Percentiles rank a stretch among this genome's conserved stretches.
phyloP scores from a whole-genome alignment of 1,140 invertebrate species.

The Drosophila persimilis region DNA sequence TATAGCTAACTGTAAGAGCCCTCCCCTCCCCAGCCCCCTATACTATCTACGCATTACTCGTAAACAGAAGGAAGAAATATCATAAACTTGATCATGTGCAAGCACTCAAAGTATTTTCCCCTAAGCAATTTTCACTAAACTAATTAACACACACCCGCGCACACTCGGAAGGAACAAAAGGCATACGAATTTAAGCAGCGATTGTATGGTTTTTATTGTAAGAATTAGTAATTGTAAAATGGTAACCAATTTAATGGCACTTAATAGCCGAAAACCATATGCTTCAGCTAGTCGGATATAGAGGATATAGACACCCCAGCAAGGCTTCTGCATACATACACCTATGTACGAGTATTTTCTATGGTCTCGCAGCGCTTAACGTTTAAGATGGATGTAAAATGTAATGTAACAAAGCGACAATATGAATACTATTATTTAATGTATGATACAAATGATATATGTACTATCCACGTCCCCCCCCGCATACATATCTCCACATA shows the following conservation, averaged over 20 bases:
- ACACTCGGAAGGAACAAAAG: slow-evolving; percentile 29
- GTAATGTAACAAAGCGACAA: slow-evolving; percentile 78
- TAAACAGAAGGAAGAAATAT: slow-evolving; percentile 47
- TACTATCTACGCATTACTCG: slow-evolving; percentile 38
- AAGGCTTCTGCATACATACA: slow-evolving; percentile 54
- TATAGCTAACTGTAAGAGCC: slow-evolving; percentile 37
- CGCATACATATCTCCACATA: slow-evolving; percentile 59
- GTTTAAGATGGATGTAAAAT: slow-evolving; percentile 71
- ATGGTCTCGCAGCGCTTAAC: slow-evolving; percentile 59
- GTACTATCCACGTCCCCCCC: slow-evolving; percentile 15
- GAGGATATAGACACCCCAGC: slow-evolving; percentile 45
- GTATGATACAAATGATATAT: slow-evolving; percentile 56
- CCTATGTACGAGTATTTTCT: slow-evolving; percentile 51
- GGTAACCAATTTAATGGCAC: slow-evolving; percentile 49
- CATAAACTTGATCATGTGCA: slow-evolving; percentile 59
- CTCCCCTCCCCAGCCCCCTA: slow-evolving; percentile 8
- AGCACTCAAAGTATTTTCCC: slow-evolving; percentile 56
- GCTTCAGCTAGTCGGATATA: slow-evolving; percentile 74
- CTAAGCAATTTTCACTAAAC: slow-evolving; percentile 53
- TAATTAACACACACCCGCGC: slow-evolving; percentile 13
- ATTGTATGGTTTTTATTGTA: slow-evolving; percentile 69
- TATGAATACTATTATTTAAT: slow-evolving; percentile 66
- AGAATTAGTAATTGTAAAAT: slow-evolving; percentile 37
- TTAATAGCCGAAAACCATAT: slow-evolving; percentile 43
- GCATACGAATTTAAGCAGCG: slow-evolving; percentile 77